Conservation (phyloP, 2,113 vertebrate species). For the Catagonus wagneri region DNA sequence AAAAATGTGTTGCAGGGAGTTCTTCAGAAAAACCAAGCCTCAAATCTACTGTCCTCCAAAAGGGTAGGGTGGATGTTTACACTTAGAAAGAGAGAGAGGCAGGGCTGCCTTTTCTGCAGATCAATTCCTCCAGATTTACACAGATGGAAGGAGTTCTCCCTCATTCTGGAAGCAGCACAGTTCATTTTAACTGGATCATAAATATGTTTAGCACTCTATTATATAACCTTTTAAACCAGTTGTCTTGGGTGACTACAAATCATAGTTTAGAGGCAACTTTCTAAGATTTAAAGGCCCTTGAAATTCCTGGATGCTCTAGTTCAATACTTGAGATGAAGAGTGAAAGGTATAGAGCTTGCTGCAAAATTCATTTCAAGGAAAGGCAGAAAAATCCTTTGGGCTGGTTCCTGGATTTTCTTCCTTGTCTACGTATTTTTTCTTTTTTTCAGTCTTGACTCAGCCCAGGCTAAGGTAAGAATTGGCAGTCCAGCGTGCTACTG, state of each 20-base stretch:
- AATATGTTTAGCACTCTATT: constrained; percentile 80
- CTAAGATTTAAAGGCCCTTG: constrained; percentile 58
- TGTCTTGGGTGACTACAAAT: constrained; percentile 72
- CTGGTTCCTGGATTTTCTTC: constrained; percentile 4
- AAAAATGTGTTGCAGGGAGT: neutral
- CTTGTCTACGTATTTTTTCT: neutral
- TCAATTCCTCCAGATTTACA: constrained; percentile 44
- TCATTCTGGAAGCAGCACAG: constrained; percentile 64
- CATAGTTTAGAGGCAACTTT: constrained; percentile 62
- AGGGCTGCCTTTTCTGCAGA: neutral
- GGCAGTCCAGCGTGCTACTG: neutral
- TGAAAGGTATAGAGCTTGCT: neutral
- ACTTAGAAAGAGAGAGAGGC: neutral
- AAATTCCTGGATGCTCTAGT: constrained; percentile 44
- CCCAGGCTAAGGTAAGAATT: neutral
- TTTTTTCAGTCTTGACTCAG: neutral
- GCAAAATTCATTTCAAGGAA: constrained; percentile 53
- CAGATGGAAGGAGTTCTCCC: constrained; percentile 49
- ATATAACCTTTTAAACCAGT: constrained; percentile 79
- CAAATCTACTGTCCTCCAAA: neutral
- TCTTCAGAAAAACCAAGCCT: constrained; percentile 37
- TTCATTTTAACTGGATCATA: constrained; percentile 70
- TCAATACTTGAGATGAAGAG: constrained; percentile 37
- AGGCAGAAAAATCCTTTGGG: neutral
- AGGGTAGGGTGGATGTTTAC: neutral